Percentiles rank a stretch among this genome's conserved stretches.
These are phyloP conservation scores for Atherinosoma microstoma DNA, from an alignment of 2,797 vertebrate genomes.

Conservation along the genomic window DNA sequence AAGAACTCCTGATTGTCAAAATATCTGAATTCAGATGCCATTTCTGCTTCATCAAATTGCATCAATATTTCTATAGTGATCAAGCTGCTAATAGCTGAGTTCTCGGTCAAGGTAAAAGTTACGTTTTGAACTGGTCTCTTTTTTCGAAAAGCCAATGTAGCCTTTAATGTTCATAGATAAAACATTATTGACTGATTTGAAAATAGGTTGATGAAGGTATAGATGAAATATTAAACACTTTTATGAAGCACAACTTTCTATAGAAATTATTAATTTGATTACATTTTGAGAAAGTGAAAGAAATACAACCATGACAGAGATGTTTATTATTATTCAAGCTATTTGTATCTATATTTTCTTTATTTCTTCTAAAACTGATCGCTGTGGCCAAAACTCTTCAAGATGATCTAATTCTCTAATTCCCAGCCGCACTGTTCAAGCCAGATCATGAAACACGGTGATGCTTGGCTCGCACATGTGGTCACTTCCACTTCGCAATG, in stretches of 20 bases:
- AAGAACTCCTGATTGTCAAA: neutral
- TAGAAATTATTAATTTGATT: no score
- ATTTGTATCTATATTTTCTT: neutral
- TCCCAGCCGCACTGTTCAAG: neutral
- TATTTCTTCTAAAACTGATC: neutral
- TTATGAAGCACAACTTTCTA: neutral
- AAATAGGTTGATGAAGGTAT: no score
- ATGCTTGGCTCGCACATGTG: no score
- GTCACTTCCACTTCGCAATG: neutral
- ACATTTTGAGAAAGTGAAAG: neutral
- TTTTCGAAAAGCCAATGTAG: no score
- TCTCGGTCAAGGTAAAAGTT: neutral
- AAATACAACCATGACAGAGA: neutral
- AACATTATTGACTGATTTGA: neutral
- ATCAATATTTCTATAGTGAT: neutral
- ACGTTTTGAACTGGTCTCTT: no score
- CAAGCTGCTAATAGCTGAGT: neutral
- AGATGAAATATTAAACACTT: no score
- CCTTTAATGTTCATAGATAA: neutral
- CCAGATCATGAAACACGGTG: neutral
- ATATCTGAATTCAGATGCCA: neutral
- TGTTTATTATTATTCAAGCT: neutral
- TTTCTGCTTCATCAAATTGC: neutral
- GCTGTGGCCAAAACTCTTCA: no score
- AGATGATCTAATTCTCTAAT: neutral